Conservation (phyloP, 2,113 vertebrate species). For the Micronisus gabar region DNA sequence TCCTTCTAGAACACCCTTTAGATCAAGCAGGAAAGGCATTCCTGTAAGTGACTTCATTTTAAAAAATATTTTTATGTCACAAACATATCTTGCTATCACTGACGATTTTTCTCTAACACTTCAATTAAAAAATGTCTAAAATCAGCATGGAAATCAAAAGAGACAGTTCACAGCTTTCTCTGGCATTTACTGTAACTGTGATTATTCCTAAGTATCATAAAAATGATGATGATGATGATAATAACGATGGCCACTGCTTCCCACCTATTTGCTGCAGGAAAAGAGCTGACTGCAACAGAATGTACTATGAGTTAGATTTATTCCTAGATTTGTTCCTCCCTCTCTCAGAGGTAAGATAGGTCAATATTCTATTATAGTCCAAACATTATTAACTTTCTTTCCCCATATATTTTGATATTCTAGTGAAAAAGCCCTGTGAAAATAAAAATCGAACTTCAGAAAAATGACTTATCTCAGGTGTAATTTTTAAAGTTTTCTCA, state of each 20-base stretch:
- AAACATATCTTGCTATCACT: background rate
- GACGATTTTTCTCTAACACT: background rate
- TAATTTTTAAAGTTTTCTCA: background rate
- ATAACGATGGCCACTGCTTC: background rate
- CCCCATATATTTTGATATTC: constrained; percentile 10
- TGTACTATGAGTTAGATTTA: background rate
- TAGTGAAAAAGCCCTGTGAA: background rate
- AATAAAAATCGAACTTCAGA: background rate
- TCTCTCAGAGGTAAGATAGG: background rate
- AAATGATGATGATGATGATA: background rate
- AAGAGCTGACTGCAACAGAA: background rate
- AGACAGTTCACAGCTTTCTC: background rate
- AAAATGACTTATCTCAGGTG: background rate
- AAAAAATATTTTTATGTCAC: background rate
- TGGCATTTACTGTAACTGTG: background rate
- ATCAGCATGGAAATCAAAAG: background rate
- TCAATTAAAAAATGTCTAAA: background rate
- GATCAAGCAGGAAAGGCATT: background rate
- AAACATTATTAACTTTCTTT: background rate
- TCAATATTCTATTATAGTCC: constrained; percentile 26
- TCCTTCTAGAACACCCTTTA: background rate
- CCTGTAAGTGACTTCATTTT: background rate
- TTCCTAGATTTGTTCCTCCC: background rate
- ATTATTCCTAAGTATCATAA: background rate
- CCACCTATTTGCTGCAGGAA: background rate